phyloP scores from a whole-genome alignment of 2,797 vertebrate species.

The Chanos chanos region DNA sequence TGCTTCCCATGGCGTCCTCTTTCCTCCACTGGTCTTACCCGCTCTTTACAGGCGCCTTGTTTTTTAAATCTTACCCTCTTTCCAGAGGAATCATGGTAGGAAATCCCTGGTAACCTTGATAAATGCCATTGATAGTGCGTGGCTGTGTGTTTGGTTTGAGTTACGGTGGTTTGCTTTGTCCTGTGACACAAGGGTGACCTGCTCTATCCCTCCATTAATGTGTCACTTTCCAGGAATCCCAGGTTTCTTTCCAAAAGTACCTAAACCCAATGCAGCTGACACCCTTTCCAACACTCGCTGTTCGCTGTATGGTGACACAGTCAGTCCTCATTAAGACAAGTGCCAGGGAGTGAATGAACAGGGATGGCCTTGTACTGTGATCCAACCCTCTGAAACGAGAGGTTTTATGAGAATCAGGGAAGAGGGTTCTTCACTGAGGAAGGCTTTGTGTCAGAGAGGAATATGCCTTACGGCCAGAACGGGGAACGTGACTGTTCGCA shows the following conservation, averaged over 20 bases:
- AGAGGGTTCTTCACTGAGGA: background rate
- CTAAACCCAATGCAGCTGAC: too few relatives aligned
- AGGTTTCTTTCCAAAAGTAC: too few relatives aligned
- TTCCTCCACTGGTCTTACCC: background rate
- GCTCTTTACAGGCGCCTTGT: constrained; percentile 7
- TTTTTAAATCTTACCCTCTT: constrained; percentile 15
- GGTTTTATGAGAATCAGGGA: background rate
- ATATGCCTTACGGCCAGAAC: constrained; percentile 6
- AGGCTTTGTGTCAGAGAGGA: background rate
- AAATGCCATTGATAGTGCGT: too few relatives aligned
- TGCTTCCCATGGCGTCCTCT: constrained; percentile 9
- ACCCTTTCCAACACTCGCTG: background rate
- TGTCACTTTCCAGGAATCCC: too few relatives aligned
- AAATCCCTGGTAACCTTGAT: constrained; percentile 4
- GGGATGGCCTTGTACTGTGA: background rate
- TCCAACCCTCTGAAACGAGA: background rate
- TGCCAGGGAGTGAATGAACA: background rate
- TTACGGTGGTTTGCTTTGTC: too few relatives aligned
- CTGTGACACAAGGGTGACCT: too few relatives aligned
- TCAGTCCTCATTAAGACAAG: background rate
- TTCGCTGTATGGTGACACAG: background rate
- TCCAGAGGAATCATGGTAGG: background rate
- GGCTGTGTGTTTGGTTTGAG: background rate
- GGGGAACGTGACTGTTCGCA: constrained; percentile 19
- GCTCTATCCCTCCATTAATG: too few relatives aligned